Base-by-base conservation (phyloP, 1,140 invertebrate genomes). In the Mylabris phalerata region DNA sequence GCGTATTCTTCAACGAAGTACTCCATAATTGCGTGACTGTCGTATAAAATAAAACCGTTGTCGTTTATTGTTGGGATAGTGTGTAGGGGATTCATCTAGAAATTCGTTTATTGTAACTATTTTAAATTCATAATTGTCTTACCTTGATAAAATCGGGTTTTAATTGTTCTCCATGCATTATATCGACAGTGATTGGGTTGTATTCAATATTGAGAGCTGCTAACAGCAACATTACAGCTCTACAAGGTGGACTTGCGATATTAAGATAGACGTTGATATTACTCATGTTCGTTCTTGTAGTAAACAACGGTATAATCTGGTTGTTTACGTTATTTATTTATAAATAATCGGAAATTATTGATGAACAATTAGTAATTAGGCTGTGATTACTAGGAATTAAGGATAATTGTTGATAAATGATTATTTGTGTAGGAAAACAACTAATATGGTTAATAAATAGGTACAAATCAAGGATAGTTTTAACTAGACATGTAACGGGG, bases 1-100 rank as follows among this genome's bases (percentile, higher is more conserved):
- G 64, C 77, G 58, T 81, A 81, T 68, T 76, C 73, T 48, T 75
- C 71, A 4, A 71, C 75, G 50, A 81, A 62, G 65, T 81, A 81
- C 57, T 75, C 71, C 50, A 76, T 65, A 44, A 80, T 79, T 0
- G 76, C 77, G 4, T 67, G 65, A 56, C 74, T 76, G n/a, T 70
- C 64, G 25, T 57, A 61, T 44, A 69, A 50, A 50, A 63, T 52
- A 55, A 67, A 70, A 44, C 63, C 67, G 39, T 64, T 60, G 46
- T 69, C 66, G 47, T 67, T 61, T 13, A 71, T 66, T 10, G 65
- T 62, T 52, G 65, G 65, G 9, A 66, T 55, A 7, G 61, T 60
- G 54, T 71, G 65, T 38, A 61, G 50, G 19, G 63, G 62, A 59
- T 72, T 77, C 49, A 88, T 76, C 79, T 80, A 58, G 57, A 67